These are phyloP conservation scores for Meloidogyne floridensis DNA, from an alignment of 1,140 invertebrate species.

Conservation along the genomic window DNA sequence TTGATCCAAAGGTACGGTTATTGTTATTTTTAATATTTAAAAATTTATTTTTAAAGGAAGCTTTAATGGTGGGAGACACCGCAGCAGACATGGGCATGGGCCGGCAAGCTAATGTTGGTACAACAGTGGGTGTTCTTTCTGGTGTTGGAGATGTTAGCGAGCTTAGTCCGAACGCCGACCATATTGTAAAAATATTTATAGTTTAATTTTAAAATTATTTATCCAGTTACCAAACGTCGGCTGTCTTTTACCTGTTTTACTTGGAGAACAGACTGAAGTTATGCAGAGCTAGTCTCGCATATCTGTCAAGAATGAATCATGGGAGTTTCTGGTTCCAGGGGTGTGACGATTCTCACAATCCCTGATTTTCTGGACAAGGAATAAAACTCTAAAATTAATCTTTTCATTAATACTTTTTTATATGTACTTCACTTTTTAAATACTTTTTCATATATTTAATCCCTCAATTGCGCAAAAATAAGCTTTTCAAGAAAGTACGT, in stretches of 20 bases:
- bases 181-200: slow-evolving; percentile 48
- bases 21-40: slow-evolving; percentile 52
- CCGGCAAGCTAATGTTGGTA: slow-evolving; percentile 66
- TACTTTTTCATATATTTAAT: background rate
- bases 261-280: background rate
- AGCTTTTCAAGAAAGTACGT: background rate
- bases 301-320: too few relatives aligned
- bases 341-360: too few relatives aligned
- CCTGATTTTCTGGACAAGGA: too few relatives aligned
- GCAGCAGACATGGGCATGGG: slow-evolving; percentile 69
- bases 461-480: background rate
- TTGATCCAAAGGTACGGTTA: slow-evolving; percentile 62
- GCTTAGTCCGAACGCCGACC: slow-evolving; percentile 58
- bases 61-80: slow-evolving; percentile 70
- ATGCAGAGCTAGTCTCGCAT: background rate
- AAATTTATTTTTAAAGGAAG: slow-evolving; percentile 61
- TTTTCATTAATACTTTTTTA: too few relatives aligned
- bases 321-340: too few relatives aligned
- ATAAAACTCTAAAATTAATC: too few relatives aligned
- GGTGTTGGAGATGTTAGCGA: slow-evolving; percentile 62
- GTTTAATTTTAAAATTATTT: background rate
- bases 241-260: background rate
- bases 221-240: background rate
- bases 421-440: background rate
- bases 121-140: slow-evolving; percentile 68